Percentiles rank a stretch among this genome's conserved stretches.
These are phyloP conservation scores for Latrodectus elegans DNA, from an alignment of 2,888 invertebrate genomes.

Conservation along the genomic window DNA sequence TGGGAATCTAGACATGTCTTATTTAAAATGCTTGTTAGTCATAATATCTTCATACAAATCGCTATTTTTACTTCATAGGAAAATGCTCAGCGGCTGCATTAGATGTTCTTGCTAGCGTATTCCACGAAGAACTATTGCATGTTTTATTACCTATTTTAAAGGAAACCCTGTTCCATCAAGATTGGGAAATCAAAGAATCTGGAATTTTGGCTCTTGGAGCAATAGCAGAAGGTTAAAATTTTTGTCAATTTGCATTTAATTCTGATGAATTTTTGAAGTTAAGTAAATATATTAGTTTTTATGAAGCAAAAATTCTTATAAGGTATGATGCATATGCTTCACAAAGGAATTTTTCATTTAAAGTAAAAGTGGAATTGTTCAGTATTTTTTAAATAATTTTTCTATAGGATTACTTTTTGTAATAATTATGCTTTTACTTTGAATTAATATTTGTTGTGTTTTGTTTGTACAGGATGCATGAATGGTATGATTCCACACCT, in stretches of 20 bases:
- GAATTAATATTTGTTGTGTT: not conserved
- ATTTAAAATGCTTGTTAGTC: too few species aligned
- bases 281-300: too few species aligned
- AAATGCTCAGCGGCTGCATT: conserved; percentile 99
- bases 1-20: too few species aligned
- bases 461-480: conserved; percentile 83
- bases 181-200: conserved; percentile 97
- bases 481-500: conserved; percentile 97
- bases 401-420: too few species aligned
- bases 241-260: not conserved
- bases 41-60: not conserved
- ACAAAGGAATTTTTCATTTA: too few species aligned
- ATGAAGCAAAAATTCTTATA: not conserved
- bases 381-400: too few species aligned
- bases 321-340: not conserved
- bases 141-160: conserved; percentile 96
- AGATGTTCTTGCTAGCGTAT: conserved; percentile 97
- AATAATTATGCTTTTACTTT: not conserved
- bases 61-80: conserved; percentile 76
- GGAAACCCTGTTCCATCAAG: conserved; percentile 94
- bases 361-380: too few species aligned
- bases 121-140: conserved; percentile 93
- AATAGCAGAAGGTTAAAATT: conserved; percentile 79
- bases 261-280: not conserved
- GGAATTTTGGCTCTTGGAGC: conserved; percentile 96